These are phyloP conservation scores for Cremastinae sp. DNA, from an alignment of 2,888 invertebrate genomes.

Conservation along the genomic window DNA sequence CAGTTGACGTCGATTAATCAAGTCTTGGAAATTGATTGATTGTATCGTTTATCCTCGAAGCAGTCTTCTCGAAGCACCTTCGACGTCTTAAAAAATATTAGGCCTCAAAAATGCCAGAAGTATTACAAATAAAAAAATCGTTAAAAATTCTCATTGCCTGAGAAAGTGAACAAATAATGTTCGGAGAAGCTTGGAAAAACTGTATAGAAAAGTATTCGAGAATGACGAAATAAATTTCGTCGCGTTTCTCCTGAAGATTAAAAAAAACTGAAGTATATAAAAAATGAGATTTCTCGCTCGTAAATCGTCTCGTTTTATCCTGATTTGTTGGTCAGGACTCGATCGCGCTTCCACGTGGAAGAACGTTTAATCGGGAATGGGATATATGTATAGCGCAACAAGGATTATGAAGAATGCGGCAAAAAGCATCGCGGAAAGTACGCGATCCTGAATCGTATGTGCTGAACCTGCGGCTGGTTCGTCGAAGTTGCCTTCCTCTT, in stretches of 20 bases:
- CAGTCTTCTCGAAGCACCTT: slow-evolving; percentile 33
- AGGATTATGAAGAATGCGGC: slow-evolving; percentile 81
- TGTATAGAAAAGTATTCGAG: too few relatives aligned
- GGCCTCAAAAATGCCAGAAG: slow-evolving; percentile 5
- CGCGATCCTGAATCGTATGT: slow-evolving; percentile 77
- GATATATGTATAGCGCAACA: slow-evolving; percentile 81
- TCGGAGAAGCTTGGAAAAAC: too few relatives aligned
- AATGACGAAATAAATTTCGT: too few relatives aligned
- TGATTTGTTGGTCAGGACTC: slow-evolving; percentile 1
- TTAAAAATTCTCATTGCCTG: too few relatives aligned
- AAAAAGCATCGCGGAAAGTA: slow-evolving; percentile 77
- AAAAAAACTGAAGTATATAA: too few relatives aligned
- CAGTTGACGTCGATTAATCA: slow-evolving; percentile 27
- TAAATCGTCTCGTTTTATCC: background rate
- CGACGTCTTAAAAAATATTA: background rate
- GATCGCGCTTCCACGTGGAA: too few relatives aligned
- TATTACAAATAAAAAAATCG: slow-evolving; percentile 4
- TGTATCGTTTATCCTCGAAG: background rate
- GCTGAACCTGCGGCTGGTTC: slow-evolving; percentile 75
- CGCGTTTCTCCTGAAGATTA: too few relatives aligned
- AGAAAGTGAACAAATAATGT: too few relatives aligned
- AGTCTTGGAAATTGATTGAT: background rate
- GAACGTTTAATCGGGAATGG: slow-evolving; percentile 80
- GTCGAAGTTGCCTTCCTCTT: slow-evolving; percentile 69
- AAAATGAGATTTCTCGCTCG: background rate